A percentile compares a stretch with the other conserved stretches of the same genome.
Conservation (phyloP, 2,888 invertebrate species). For the Orchestes rusci region DNA sequence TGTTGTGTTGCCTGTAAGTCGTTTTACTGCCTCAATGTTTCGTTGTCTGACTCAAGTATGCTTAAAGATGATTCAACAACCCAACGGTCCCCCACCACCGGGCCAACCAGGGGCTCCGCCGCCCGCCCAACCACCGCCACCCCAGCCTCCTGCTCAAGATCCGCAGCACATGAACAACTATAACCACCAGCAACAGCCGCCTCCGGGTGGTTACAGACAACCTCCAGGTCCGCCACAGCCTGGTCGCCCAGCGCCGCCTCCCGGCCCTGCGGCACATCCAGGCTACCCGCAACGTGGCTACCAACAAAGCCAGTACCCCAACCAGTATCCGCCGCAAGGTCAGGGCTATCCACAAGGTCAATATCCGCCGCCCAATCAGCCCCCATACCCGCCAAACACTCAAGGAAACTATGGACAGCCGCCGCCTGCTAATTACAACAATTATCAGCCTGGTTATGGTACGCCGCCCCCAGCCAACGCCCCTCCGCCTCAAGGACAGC, state of each 20-base stretch:
- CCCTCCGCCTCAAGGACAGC: conserved; percentile 36
- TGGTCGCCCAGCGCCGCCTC: conserved; percentile 50
- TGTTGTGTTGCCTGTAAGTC: background rate
- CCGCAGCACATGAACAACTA: conserved; percentile 44
- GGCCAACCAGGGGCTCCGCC: conserved; percentile 35
- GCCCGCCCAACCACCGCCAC: conserved; percentile 30
- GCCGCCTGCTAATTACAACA: conserved; percentile 51
- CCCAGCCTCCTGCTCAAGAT: conserved; percentile 33
- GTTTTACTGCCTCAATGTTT: background rate
- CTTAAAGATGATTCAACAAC: no score
- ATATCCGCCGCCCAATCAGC: conserved; percentile 61
- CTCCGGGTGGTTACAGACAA: conserved; percentile 34
- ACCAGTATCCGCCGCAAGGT: conserved; percentile 59
- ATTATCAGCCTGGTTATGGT: conserved; percentile 47
- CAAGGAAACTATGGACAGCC: conserved; percentile 57
- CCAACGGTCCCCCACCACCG: conserved; percentile 36
- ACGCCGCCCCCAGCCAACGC: conserved; percentile 39
- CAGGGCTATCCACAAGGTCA: conserved; percentile 57
- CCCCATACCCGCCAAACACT: conserved; percentile 55
- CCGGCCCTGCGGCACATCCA: conserved; percentile 43
- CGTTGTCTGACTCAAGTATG: no score
- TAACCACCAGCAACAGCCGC: conserved; percentile 42
- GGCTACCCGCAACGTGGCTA: conserved; percentile 59
- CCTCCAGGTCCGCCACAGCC: conserved; percentile 45
- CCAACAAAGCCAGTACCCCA: conserved; percentile 61